Evolutionary conservation across 1,140 invertebrate species (phyloP).

Genomic region (Psix sp.): DNA sequence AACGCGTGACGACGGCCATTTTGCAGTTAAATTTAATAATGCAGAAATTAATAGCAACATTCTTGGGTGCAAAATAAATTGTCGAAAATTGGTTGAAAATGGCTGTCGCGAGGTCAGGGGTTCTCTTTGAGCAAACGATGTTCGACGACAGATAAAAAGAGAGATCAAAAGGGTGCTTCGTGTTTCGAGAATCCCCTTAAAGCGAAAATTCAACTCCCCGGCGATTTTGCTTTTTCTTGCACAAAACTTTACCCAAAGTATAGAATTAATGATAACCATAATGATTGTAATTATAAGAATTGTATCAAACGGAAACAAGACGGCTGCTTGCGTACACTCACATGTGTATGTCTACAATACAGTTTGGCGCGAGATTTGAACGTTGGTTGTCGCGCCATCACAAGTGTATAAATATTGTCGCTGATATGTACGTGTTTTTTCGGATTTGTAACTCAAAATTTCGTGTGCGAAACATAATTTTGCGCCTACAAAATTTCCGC

Average conservation of each 20-base stretch:
- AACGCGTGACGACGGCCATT: conserved; percentile 6
- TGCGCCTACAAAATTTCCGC: too few relatives aligned
- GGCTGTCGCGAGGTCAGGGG: conserved; percentile 1
- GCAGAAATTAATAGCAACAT: too few relatives aligned
- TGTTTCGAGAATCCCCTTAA: background rate
- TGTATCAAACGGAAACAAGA: conserved; percentile 41
- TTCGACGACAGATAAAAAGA: conserved; percentile 31
- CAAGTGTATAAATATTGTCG: conserved; percentile 45
- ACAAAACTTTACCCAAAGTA: conserved; percentile 38
- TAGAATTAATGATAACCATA: conserved; percentile 19
- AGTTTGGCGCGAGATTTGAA: conserved; percentile 39
- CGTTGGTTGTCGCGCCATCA: conserved; percentile 37
- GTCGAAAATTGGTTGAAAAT: conserved; percentile 16
- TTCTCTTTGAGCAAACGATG: conserved; percentile 39
- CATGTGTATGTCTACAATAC: conserved; percentile 5
- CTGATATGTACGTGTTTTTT: conserved; percentile 41
- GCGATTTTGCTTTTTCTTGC: conserved; percentile 26
- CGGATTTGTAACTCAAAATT: background rate
- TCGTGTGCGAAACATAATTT: too few relatives aligned
- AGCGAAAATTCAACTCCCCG: conserved; percentile 14
- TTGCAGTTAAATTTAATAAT: too few relatives aligned
- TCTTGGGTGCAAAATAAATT: background rate
- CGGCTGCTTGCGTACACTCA: conserved; percentile 23
- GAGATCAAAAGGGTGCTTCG: conserved; percentile 33
- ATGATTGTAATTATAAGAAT: conserved; percentile 27